Conservation (phyloP, 2,797 vertebrate species). For the Chaetophractus vellerosus region DNA sequence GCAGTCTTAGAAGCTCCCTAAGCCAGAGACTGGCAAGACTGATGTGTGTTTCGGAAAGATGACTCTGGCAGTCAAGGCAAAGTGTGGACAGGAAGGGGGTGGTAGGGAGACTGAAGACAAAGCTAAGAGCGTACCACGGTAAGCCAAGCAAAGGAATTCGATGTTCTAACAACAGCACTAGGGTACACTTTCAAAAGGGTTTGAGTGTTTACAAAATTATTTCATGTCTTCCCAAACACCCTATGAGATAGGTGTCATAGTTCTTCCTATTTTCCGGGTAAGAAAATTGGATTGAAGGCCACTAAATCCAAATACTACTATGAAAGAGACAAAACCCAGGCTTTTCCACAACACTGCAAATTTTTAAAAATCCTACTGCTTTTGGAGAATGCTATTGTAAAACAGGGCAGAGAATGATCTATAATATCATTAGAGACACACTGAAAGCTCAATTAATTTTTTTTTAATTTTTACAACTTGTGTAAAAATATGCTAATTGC, state of each 20-base stretch:
- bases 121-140: background rate
- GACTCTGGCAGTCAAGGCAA: background rate
- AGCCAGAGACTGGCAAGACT: background rate
- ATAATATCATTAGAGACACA: background rate
- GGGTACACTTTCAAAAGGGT: background rate
- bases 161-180: background rate
- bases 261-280: background rate
- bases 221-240: background rate
- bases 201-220: background rate
- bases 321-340: constrained; percentile 11
- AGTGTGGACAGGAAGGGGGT: background rate
- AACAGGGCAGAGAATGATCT: background rate
- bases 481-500: constrained; percentile 41
- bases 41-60: background rate
- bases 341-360: constrained; percentile 6
- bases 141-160: background rate
- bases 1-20: background rate
- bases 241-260: background rate
- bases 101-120: background rate
- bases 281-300: background rate
- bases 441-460: background rate
- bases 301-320: background rate
- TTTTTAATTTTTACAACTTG: constrained; percentile 40
- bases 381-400: constrained; percentile 4
- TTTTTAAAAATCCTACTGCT: background rate